These are phyloP conservation scores for Acronicta alni DNA, from an alignment of 2,888 invertebrate genomes.

Conservation along the genomic window DNA sequence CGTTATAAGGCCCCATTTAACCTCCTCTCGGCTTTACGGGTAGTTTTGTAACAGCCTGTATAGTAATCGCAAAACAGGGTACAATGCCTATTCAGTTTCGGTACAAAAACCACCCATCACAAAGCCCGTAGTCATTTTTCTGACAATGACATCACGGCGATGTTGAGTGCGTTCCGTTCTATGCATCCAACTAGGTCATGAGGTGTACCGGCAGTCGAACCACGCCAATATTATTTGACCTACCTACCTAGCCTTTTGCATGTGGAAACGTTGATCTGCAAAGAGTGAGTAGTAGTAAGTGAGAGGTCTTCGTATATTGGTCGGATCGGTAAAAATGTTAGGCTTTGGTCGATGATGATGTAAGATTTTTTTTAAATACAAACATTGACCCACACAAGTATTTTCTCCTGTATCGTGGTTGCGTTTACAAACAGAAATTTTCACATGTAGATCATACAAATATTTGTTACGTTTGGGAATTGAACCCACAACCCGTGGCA, in stretches of 20 bases:
- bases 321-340: constrained; percentile 5
- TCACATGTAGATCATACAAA: no score
- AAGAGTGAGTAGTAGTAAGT: constrained; percentile 16
- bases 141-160: constrained; percentile 53
- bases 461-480: no score
- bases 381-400: no score
- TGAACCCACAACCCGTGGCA: no score
- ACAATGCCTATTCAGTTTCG: constrained; percentile 10
- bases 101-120: constrained; percentile 24
- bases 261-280: constrained; percentile 19
- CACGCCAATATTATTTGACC: constrained; percentile 41
- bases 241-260: constrained; percentile 18
- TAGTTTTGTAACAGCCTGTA: no score
- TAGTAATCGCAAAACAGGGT: constrained; percentile 10
- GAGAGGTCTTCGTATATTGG: constrained; percentile 44
- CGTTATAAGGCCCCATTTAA: no score
- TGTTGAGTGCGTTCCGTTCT: constrained; percentile 59
- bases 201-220: constrained; percentile 34
- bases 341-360: no score
- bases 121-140: constrained; percentile 58
- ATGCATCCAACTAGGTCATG: constrained; percentile 62
- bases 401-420: no score
- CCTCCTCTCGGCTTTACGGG: no score
- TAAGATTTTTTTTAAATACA: no score
- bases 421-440: no score